These are phyloP conservation scores for Proctacanthus coquilletti DNA, from an alignment of 1,140 invertebrate genomes.

Conservation along the genomic window DNA sequence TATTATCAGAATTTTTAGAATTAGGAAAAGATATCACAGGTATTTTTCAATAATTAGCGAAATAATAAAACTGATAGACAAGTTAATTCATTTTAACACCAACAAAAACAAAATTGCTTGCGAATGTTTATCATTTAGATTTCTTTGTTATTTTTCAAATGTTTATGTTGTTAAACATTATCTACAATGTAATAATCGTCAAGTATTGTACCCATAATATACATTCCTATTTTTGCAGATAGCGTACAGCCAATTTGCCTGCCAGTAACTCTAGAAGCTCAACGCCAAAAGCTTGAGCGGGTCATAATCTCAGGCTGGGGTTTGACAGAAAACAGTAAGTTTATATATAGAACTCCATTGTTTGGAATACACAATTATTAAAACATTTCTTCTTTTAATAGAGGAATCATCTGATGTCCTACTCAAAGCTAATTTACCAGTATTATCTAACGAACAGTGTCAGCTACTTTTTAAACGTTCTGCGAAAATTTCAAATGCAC, in stretches of 20 bases:
- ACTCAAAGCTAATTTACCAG: not conserved
- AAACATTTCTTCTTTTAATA: not conserved
- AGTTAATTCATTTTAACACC: no score
- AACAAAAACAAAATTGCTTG: no score
- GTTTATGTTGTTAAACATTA: not conserved
- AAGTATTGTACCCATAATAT: no score
- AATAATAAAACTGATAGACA: no score
- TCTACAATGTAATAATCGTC: not conserved
- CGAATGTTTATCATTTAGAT: not conserved
- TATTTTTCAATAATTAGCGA: no score
- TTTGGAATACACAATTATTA: not conserved
- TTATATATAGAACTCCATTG: not conserved
- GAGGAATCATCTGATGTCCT: not conserved
- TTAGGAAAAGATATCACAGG: no score
- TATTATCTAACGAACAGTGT: slow-evolving; percentile 1
- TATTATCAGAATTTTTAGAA: no score
- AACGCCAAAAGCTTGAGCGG: not conserved
- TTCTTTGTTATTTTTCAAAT: not conserved
- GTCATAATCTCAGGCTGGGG: not conserved
- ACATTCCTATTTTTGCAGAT: no score
- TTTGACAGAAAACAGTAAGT: not conserved
- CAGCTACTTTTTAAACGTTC: slow-evolving; percentile 1
- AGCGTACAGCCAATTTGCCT: not conserved
- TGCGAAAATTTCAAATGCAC: not conserved
- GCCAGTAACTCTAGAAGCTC: not conserved